Percentiles rank a stretch among this genome's conserved stretches.
These are phyloP conservation scores for Onychomys torridus DNA, from an alignment of 2,797 vertebrate genomes.

Conservation along the genomic window DNA sequence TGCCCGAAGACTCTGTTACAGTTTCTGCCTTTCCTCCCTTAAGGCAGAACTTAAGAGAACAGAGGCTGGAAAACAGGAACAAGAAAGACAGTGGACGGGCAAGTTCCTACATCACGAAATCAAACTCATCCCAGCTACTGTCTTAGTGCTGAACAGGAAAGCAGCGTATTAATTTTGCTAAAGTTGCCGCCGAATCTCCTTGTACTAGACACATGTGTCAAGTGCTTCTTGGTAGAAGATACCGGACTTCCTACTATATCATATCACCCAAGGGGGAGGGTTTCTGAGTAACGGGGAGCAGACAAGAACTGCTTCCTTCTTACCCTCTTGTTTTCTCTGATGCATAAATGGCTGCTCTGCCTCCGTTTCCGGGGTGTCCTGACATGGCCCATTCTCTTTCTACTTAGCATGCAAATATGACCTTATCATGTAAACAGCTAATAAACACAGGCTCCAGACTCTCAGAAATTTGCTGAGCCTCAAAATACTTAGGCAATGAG, in stretches of 20 bases:
- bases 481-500: neutral
- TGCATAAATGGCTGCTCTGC: neutral
- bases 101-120: neutral
- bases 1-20: neutral
- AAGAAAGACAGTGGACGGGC: neutral
- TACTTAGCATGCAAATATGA: neutral
- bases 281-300: neutral
- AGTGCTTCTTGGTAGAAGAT: neutral
- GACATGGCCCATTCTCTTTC: neutral
- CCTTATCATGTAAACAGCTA: neutral
- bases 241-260: neutral
- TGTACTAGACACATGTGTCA: neutral
- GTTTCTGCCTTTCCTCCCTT: neutral
- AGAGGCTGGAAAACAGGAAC: too few species aligned
- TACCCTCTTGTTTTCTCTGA: neutral
- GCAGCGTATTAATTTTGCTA: neutral
- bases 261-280: neutral
- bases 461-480: neutral
- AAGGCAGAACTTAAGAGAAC: neutral
- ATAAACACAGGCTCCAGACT: neutral
- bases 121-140: neutral
- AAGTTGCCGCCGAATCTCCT: neutral
- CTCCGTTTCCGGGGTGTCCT: rapidly evolving
- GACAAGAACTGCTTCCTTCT: neutral
- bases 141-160: neutral